Percentiles rank a stretch among this genome's conserved stretches.
phyloP scores from a whole-genome alignment of 2,797 vertebrate genomes.

The Mastacembelus armatus region DNA sequence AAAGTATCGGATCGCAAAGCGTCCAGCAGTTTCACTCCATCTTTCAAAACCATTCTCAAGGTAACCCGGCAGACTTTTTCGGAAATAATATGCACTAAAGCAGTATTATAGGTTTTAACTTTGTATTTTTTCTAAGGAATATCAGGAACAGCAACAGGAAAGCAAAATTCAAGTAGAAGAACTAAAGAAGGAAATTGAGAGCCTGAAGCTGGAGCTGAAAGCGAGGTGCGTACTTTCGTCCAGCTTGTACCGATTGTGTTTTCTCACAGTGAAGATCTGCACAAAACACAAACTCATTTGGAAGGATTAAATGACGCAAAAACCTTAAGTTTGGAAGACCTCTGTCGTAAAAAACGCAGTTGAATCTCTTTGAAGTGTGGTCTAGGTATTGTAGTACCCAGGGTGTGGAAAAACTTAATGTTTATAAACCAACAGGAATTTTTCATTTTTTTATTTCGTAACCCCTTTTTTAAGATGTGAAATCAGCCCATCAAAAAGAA shows the following conservation, averaged over 20 bases:
- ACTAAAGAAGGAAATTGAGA: constrained; percentile 82
- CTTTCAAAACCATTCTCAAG: constrained; percentile 85
- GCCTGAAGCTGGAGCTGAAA: constrained; percentile 85
- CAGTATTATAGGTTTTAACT: neutral
- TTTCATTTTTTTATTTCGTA: too few relatives aligned
- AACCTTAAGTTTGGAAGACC: constrained; percentile 47
- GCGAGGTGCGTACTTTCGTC: constrained; percentile 75
- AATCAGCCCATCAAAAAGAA: too few relatives aligned
- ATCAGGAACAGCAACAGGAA: constrained; percentile 86
- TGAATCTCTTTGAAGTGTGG: neutral
- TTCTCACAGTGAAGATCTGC: constrained; percentile 79
- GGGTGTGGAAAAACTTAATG: too few relatives aligned
- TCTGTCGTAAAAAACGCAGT: too few relatives aligned
- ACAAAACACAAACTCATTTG: constrained; percentile 87
- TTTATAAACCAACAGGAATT: too few relatives aligned
- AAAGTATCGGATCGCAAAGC: constrained; percentile 74
- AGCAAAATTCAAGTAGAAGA: constrained; percentile 80
- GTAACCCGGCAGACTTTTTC: constrained; percentile 58
- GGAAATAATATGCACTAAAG: neutral
- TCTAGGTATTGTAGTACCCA: too few relatives aligned
- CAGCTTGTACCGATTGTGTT: too few relatives aligned
- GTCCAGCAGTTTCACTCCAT: constrained; percentile 69
- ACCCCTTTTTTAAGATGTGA: too few relatives aligned
- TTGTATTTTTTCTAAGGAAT: constrained; percentile 74
- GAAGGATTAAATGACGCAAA: constrained; percentile 82